Evolutionary conservation across 2,797 vertebrate genomes (phyloP).

Genomic region (Tokudaia tokunoshimensis): DNA sequence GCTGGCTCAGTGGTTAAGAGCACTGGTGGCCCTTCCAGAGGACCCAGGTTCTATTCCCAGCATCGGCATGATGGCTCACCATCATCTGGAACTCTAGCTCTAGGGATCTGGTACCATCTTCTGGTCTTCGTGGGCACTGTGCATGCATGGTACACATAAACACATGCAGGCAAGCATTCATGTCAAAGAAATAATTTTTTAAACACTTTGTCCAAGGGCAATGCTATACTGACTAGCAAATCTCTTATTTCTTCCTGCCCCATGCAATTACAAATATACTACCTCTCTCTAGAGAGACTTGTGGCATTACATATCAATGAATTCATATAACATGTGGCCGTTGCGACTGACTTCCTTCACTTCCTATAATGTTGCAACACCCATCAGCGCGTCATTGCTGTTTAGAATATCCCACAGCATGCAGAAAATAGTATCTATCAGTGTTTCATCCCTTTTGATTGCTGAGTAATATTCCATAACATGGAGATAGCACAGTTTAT

Average conservation of each 20-base stretch:
- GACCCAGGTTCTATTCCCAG: neutral
- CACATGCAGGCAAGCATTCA: neutral
- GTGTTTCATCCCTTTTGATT: neutral
- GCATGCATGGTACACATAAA: neutral
- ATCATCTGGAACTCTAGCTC: neutral
- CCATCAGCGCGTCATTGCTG: neutral
- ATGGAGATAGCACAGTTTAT: neutral
- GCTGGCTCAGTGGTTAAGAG: neutral
- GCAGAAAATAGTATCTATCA: neutral
- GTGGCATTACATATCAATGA: neutral
- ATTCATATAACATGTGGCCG: neutral
- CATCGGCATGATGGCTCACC: neutral
- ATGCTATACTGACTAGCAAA: neutral
- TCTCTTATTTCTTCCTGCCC: no score
- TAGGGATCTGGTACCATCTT: neutral
- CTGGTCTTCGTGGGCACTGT: neutral
- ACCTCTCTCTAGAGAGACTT: neutral
- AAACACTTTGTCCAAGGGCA: neutral
- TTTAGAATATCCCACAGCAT: neutral
- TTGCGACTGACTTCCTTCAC: neutral
- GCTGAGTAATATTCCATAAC: neutral
- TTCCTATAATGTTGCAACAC: neutral
- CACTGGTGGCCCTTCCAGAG: neutral
- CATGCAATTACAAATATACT: neutral
- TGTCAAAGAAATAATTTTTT: neutral